These are phyloP conservation scores for Brachionus paranguensis DNA, from an alignment of 1,140 invertebrate genomes.

Conservation along the genomic window DNA sequence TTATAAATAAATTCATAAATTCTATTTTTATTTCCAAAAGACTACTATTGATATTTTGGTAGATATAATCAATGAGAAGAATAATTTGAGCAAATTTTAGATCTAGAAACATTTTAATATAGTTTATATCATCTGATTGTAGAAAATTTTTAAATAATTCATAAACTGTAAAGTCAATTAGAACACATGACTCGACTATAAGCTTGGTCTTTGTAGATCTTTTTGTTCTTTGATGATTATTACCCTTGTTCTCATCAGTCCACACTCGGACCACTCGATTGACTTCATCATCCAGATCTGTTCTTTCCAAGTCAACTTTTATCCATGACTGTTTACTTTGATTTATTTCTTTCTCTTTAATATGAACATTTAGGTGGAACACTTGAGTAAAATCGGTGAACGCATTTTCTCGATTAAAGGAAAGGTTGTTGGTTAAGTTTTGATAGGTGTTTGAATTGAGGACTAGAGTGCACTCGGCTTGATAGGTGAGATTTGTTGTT, in stretches of 20 bases:
- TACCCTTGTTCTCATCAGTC: no score
- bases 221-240: not conserved
- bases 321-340: not conserved
- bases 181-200: not conserved
- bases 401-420: not conserved
- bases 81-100: not conserved
- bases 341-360: not conserved
- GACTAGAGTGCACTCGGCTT: not conserved
- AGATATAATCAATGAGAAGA: not conserved
- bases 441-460: not conserved
- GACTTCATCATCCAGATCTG: not conserved
- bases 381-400: not conserved
- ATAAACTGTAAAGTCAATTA: not conserved
- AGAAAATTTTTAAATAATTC: not conserved
- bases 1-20: not conserved
- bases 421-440: not conserved
- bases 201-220: not conserved
- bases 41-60: not conserved
- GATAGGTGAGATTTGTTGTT: not conserved
- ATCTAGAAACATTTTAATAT: not conserved
- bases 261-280: not conserved
- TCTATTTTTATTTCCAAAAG: not conserved
- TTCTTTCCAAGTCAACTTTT: not conserved
- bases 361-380: not conserved
- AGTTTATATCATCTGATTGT: not conserved